Percentiles rank a stretch among this genome's conserved stretches.
Evolutionary conservation across 2,113 vertebrate genomes (phyloP).

Genomic region (Hiodon tergisus): DNA sequence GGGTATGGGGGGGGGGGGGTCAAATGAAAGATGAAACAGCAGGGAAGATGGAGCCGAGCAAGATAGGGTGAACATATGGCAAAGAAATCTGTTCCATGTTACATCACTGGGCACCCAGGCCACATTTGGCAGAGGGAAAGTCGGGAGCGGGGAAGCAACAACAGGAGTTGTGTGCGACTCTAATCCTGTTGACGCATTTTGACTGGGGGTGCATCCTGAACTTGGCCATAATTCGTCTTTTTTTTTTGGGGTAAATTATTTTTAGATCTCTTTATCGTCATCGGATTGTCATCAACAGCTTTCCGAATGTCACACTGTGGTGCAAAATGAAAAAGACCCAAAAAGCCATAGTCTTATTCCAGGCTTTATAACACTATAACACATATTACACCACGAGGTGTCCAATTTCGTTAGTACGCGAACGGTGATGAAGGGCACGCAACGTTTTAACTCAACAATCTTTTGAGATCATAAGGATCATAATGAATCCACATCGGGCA

Average conservation of each 20-base stretch:
- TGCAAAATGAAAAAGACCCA: not conserved
- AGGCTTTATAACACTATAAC: not conserved
- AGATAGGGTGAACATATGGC: conserved; percentile 37
- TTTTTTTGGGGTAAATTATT: conserved; percentile 14
- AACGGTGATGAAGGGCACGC: no score
- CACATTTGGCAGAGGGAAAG: conserved; percentile 21
- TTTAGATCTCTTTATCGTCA: conserved; percentile 28
- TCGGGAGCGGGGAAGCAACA: conserved; percentile 10
- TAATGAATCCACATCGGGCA: no score
- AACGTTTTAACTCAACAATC: not conserved
- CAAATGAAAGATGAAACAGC: conserved; percentile 11
- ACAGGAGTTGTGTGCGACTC: conserved; percentile 13
- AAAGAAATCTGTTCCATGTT: conserved; percentile 40
- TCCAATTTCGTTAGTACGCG: not conserved
- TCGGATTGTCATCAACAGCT: not conserved
- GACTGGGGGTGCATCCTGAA: conserved; percentile 13
- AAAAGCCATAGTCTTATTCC: not conserved
- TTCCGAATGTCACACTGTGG: not conserved
- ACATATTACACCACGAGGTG: not conserved
- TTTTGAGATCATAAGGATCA: not conserved
- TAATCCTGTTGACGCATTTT: conserved; percentile 29
- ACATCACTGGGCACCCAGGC: conserved; percentile 31
- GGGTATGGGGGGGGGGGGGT: not conserved
- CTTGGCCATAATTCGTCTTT: conserved; percentile 1
- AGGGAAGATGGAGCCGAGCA: conserved; percentile 24